A percentile compares a stretch with the other conserved stretches of the same genome.
Evolutionary conservation across 2,113 vertebrate species (phyloP).

Genomic region (Marmota flaviventris): DNA sequence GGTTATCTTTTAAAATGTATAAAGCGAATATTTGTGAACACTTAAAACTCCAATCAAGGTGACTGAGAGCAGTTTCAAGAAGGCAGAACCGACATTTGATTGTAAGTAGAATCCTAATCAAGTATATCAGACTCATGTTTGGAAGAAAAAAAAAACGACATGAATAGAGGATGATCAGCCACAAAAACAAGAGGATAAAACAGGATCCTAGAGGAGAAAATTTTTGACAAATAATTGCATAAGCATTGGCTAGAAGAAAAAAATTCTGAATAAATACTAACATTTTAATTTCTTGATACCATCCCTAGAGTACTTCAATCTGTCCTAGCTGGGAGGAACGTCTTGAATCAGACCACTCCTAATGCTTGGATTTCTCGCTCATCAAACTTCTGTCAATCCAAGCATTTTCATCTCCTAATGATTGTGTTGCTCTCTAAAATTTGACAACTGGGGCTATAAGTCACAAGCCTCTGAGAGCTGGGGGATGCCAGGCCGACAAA

Average conservation of each 20-base stretch:
- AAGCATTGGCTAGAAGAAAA: not conserved
- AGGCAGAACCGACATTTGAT: slow-evolving; percentile 14
- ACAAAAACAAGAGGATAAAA: not conserved
- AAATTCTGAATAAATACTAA: not conserved
- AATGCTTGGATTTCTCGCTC: not conserved
- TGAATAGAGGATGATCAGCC: slow-evolving; percentile 63
- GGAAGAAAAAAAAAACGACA: not conserved
- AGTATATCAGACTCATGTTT: not conserved
- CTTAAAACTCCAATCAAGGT: slow-evolving; percentile 40
- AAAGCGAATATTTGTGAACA: slow-evolving; percentile 53
- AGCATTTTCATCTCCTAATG: not conserved
- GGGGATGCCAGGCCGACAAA: not conserved
- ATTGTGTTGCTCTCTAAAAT: not conserved
- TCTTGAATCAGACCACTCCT: slow-evolving; percentile 1
- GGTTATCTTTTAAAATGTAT: slow-evolving; percentile 55
- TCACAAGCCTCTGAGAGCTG: not conserved
- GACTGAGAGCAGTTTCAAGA: slow-evolving; percentile 15
- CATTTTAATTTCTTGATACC: slow-evolving; percentile 15
- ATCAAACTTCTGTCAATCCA: slow-evolving; percentile 18
- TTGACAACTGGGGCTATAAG: not conserved
- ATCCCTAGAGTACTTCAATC: not conserved
- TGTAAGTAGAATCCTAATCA: slow-evolving; percentile 50
- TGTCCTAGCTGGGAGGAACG: not conserved
- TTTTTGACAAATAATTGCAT: slow-evolving; percentile 44
- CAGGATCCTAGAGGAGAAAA: not conserved